Evolutionary conservation across 1,140 invertebrate genomes (phyloP), one percentile per base, ranked within the genome.

Genomic region (Aphelinus certus): DNA sequence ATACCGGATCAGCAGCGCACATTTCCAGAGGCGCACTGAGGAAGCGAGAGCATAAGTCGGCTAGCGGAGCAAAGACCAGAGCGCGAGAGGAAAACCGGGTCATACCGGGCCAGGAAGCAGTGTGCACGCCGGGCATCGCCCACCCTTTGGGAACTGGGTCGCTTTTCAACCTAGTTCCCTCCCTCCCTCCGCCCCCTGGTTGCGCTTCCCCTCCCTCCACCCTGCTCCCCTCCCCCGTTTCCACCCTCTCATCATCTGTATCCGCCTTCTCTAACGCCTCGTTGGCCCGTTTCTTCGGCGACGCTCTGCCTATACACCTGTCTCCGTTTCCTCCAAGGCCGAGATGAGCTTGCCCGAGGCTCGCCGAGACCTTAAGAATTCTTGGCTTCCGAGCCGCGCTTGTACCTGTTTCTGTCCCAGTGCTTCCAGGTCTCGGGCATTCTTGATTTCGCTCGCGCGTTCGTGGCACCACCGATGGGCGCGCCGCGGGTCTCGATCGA

Each of bases 61-160:
- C 63, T 73, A 73, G 46, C 56, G 10, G 72, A 74, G 58, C 47
- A 69, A 75, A 75, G 53, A 56, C 61, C 58, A 70, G 45, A 75
- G 72, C 55, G 71, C 51, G 70, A 73, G 71, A 55, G 62, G 62
- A 61, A 77, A 79, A 79, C 77, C 77, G 75, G 80, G 80, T 78
- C 80, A 80, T 77, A 75, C 77, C 76, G 79, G 77, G 77, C 61
- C 70, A 76, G 75, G 65, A 77, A 79, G 71, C 67, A 71, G 26
- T 26, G 75, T 77, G 75, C 67, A 69, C 77, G 55, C 70, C 67
- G 77, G 65, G 78, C 77, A 79, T 78, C 77, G 76, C 67, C 78
- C 76, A 77, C 74, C 80, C 71, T 75, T 73, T 73, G 61, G 70
- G 60, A 81, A 81, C 79, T 81, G 76, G 80, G 80, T 79, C 80